These are phyloP conservation scores for Melanocharis versteri DNA, from an alignment of 2,113 vertebrate genomes.

Conservation along the genomic window DNA sequence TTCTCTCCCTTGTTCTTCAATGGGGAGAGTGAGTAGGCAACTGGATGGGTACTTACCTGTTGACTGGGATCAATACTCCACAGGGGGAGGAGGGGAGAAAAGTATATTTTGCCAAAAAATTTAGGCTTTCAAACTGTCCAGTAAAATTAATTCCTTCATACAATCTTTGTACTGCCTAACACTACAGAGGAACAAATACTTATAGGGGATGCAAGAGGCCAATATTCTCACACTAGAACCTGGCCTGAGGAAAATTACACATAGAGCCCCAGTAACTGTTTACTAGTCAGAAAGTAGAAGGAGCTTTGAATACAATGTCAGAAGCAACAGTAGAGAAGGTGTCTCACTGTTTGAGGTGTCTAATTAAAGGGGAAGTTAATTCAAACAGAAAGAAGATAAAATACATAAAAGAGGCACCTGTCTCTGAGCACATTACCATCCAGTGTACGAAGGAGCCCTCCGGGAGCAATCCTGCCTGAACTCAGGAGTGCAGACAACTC, in stretches of 20 bases:
- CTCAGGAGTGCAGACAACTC: not conserved
- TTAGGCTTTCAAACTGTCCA: not conserved
- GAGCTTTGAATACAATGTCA: not conserved
- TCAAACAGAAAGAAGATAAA: not conserved
- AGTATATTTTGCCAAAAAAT: not conserved
- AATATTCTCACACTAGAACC: not conserved
- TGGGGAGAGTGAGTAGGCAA: not conserved
- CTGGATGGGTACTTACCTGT: not conserved
- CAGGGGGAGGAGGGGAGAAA: not conserved
- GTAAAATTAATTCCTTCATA: not conserved
- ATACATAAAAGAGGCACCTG: not conserved
- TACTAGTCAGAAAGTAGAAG: not conserved
- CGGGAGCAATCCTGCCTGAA: not conserved
- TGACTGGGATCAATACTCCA: accelerated
- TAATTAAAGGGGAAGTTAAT: not conserved
- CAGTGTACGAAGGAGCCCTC: not conserved
- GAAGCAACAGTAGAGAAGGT: not conserved
- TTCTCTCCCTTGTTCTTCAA: not conserved
- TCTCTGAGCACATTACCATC: not conserved
- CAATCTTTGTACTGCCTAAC: not conserved
- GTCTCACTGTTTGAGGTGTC: not conserved
- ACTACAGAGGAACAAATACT: not conserved
- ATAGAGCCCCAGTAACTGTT: not conserved
- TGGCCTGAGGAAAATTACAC: not conserved
- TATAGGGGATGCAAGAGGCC: not conserved